Evolutionary conservation across 2,113 vertebrate genomes (phyloP), one percentile per base, ranked within the genome.

Genomic region (Parotia lawesii): DNA sequence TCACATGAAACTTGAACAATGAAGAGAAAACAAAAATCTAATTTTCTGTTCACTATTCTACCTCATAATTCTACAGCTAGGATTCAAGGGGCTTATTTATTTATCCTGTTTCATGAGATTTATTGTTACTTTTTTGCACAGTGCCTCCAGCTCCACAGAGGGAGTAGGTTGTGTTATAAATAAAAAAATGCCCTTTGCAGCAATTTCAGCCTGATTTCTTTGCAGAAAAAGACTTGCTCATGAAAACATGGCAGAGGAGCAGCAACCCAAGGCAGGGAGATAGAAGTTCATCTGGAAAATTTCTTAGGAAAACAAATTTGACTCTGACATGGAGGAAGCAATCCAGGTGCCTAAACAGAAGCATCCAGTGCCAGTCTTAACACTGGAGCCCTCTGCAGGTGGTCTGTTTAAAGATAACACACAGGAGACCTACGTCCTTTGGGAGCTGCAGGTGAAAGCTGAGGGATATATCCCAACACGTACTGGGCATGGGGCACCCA

Each of bases 11-110:
- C 13, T 44, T 35, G 15, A 79, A 24, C 60, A 83, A 53, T 0
- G 1, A 71, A 85, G 53, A 73, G 22, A 85, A 50, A 57, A n/a
- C 27, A 78, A 85, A 65, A 64, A 60, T 27, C 7, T 48, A 8
- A 44, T 90, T 73, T 79, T 76, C 45, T 0, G 0, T 48, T 93
- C 10, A 19, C 16, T 66, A 28, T 57, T 73, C 53, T 73, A 25
- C 64, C 45, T 54, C 45, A 27, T 88, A 61, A 88, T 73, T 69
- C 54, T 79, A 28, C 45, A 83, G n/a, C 24, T 33, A 45, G 38
- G 42, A 53, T 61, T 84, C 81, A 86, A 86, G 38, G n/a, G 54
- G 60, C 19, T 86, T 94, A 70, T 48, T 74, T 92, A 65, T 58
- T 89, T 74, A 66, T 62, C 45, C 45, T 22, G 18, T 67, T 84